These are phyloP conservation scores for Pseudopipra pipra DNA, from an alignment of 2,113 vertebrate species.

Conservation along the genomic window DNA sequence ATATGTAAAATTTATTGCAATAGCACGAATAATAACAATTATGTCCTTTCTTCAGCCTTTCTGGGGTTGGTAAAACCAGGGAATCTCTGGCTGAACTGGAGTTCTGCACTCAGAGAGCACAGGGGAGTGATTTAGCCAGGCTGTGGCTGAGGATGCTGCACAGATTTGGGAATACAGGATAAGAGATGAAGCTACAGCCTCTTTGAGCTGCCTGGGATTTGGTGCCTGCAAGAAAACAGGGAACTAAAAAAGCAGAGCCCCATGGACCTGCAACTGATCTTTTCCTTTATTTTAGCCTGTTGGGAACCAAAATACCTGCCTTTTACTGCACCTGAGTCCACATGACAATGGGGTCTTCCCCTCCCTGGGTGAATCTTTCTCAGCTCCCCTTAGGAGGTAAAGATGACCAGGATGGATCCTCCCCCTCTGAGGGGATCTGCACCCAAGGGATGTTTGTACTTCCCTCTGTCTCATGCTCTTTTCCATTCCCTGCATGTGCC, in stretches of 20 bases:
- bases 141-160: background rate
- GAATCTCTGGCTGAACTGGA: background rate
- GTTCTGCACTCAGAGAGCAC: background rate
- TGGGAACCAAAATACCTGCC: background rate
- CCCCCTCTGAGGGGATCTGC: background rate
- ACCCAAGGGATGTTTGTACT: background rate
- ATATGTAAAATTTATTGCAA: background rate
- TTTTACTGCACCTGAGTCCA: background rate
- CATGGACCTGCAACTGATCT: background rate
- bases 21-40: accelerated
- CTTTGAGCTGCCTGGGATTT: background rate
- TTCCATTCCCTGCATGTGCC: background rate
- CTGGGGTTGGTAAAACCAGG: background rate
- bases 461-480: background rate
- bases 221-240: background rate
- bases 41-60: background rate
- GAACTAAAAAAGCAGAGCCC: background rate
- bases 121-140: background rate
- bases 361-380: background rate
- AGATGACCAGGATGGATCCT: background rate
- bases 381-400: background rate
- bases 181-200: background rate
- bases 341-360: background rate
- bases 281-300: background rate
- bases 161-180: accelerated